Conservation (phyloP, 2,113 vertebrate species). For the Lophochroa leadbeateri region DNA sequence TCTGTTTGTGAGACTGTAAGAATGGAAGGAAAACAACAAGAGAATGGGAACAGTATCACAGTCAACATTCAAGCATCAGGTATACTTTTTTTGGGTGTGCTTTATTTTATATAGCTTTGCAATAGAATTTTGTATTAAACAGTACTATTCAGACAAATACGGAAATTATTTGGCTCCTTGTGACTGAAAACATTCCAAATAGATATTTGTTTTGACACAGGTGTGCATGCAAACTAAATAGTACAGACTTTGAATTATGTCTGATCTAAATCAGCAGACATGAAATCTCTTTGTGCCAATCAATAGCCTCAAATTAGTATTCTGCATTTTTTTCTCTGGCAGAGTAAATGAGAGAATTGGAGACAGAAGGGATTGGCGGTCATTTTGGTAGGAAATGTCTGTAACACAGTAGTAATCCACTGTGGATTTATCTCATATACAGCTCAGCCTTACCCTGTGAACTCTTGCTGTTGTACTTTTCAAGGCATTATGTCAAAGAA, state of each 20-base stretch:
- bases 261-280: not conserved
- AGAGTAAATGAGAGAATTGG: not conserved
- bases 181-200: not conserved
- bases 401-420: not conserved
- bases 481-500: not conserved
- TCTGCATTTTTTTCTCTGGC: not conserved
- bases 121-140: not conserved
- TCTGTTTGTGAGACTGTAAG: slow-evolving; percentile 3
- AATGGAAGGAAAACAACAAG: not conserved
- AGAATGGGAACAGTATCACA: slow-evolving; percentile 18
- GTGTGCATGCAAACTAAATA: not conserved
- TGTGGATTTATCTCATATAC: not conserved
- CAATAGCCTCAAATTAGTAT: not conserved
- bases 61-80: slow-evolving; percentile 72
- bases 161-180: not conserved
- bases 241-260: not conserved
- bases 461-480: not conserved
- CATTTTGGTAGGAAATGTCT: not conserved
- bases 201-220: not conserved
- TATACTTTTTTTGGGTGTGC: not conserved
- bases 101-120: not conserved
- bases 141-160: not conserved
- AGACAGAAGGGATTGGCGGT: not conserved
- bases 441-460: not conserved
- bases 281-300: not conserved